These are phyloP conservation scores for Isaurus tuberculatus DNA, from an alignment of 92 coral and sea anemone genomes.

Conservation along the genomic window DNA sequence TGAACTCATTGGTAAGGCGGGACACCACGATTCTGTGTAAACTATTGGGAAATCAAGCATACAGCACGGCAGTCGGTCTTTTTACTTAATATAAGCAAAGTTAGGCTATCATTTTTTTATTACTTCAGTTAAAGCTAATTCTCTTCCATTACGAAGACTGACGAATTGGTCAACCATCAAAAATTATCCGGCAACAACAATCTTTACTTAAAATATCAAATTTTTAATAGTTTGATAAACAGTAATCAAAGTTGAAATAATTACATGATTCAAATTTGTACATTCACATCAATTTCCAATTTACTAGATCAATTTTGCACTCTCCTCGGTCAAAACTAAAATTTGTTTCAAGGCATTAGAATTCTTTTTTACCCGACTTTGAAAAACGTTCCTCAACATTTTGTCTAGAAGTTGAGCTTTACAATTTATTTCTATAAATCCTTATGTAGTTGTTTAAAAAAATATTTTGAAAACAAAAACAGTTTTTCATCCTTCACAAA, in stretches of 20 bases:
- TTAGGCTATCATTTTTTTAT: conserved; percentile 47
- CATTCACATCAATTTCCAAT: background rate
- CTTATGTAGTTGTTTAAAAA: conserved; percentile 2
- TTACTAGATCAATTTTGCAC: background rate
- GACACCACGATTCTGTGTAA: background rate
- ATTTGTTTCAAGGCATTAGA: background rate
- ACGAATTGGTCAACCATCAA: conserved; percentile 38
- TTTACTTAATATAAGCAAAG: conserved; percentile 61
- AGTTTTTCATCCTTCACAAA: conserved; percentile 25
- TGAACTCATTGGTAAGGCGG: conserved; percentile 17
- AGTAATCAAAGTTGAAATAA: conserved; percentile 35
- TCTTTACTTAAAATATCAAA: conserved; percentile 37
- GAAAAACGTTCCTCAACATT: background rate
- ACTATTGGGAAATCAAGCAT: conserved; percentile 8
- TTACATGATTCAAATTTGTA: background rate
- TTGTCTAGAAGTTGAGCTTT: background rate
- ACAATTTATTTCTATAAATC: background rate
- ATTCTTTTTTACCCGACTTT: background rate
- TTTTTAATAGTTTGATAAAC: conserved; percentile 40
- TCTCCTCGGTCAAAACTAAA: background rate
- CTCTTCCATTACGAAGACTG: conserved; percentile 44
- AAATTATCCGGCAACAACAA: conserved; percentile 17
- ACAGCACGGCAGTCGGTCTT: conserved; percentile 64
- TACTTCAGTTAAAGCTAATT: conserved; percentile 36
- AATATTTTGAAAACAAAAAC: conserved; percentile 19